Percentiles rank a stretch among this genome's conserved stretches.
Evolutionary conservation across 1,140 invertebrate genomes (phyloP).

Genomic region (Bilobella aurantiaca): DNA sequence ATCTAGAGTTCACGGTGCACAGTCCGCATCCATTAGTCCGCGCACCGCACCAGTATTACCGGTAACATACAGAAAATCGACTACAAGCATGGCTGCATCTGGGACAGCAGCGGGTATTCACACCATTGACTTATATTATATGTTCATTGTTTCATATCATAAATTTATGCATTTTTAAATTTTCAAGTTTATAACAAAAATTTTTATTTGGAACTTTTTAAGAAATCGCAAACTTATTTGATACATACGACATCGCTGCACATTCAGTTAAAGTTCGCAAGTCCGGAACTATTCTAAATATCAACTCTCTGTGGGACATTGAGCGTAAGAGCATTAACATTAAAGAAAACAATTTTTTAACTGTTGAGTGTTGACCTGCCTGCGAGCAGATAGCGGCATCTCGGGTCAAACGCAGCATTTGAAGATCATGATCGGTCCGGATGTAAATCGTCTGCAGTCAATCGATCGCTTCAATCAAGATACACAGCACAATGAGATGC

Average conservation of each 20-base stretch:
- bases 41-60: no score
- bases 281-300: constrained; percentile 45
- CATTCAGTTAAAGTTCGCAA: constrained; percentile 46
- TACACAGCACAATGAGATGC: constrained; percentile 45
- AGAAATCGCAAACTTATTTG: not conserved
- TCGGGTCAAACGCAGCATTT: constrained; percentile 5
- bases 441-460: constrained; percentile 32
- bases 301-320: constrained; percentile 45
- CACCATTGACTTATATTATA: no score
- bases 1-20: not conserved
- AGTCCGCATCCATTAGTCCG: no score
- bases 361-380: not conserved
- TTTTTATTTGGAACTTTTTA: not conserved
- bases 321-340: constrained; percentile 30
- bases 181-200: not conserved
- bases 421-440: constrained; percentile 7
- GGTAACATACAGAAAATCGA: no score
- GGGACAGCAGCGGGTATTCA: no score
- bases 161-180: not conserved
- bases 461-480: constrained; percentile 37
- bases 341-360: not conserved
- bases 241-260: constrained; percentile 30
- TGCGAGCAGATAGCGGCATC: constrained; percentile 27
- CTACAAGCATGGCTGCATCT: no score
- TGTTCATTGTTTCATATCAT: not conserved